Percentiles rank a stretch among this genome's conserved stretches.
Evolutionary conservation across 2,888 invertebrate species (phyloP).

Genomic region (Apodemia hepburni): DNA sequence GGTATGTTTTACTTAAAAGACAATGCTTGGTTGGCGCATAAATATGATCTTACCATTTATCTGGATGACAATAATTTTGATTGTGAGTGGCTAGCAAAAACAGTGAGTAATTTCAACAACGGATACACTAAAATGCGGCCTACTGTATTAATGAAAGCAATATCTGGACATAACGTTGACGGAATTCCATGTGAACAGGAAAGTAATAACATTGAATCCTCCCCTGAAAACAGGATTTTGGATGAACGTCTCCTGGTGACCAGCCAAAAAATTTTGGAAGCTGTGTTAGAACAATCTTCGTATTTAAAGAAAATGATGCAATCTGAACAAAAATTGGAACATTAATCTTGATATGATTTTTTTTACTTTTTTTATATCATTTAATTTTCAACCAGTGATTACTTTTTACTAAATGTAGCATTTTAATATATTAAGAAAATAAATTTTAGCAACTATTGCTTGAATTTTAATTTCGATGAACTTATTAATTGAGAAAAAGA

Average conservation of each 20-base stretch:
- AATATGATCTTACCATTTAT: slow-evolving; percentile 45
- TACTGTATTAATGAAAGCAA: slow-evolving; percentile 33
- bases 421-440: too few species aligned
- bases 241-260: slow-evolving; percentile 58
- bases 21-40: slow-evolving; percentile 54
- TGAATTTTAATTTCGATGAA: too few species aligned
- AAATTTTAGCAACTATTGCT: too few species aligned
- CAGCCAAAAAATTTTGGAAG: slow-evolving; percentile 59
- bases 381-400: slow-evolving; percentile 1
- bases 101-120: slow-evolving; percentile 52
- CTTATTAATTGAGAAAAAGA: too few species aligned
- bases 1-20: slow-evolving; percentile 46
- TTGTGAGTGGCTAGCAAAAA: slow-evolving; percentile 58
- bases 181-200: slow-evolving; percentile 55
- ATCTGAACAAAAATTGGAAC: not conserved
- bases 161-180: slow-evolving; percentile 46
- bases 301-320: slow-evolving; percentile 39
- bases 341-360: not conserved
- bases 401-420: not conserved
- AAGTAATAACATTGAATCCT: slow-evolving; percentile 24
- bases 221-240: slow-evolving; percentile 30
- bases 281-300: slow-evolving; percentile 55
- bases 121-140: slow-evolving; percentile 60
- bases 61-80: slow-evolving; percentile 58
- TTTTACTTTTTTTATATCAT: not conserved